These are phyloP conservation scores for Dolichallabes microphthalmus DNA, from an alignment of 2,113 vertebrate genomes.

Conservation along the genomic window DNA sequence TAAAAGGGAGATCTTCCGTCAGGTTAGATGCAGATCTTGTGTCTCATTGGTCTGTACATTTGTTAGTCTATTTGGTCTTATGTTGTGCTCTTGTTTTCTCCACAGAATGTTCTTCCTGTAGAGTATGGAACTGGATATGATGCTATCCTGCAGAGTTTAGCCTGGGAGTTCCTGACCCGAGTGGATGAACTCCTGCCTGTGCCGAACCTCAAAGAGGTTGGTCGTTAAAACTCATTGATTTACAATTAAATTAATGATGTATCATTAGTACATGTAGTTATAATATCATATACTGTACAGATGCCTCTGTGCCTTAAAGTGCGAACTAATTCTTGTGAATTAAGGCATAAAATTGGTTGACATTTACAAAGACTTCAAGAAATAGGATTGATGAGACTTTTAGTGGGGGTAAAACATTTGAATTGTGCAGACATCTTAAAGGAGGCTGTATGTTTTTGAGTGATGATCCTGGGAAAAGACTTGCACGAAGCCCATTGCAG, in stretches of 20 bases:
- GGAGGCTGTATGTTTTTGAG: no score
- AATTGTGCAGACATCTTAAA: no score
- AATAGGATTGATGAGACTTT: no score
- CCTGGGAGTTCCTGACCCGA: conserved; percentile 54
- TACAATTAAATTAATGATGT: background rate
- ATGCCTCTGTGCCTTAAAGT: background rate
- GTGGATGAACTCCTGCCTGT: conserved; percentile 54
- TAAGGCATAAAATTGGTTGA: no score
- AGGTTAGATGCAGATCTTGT: conserved; percentile 34
- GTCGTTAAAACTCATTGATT: background rate
- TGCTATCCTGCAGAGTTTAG: conserved; percentile 50
- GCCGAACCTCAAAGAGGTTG: conserved; percentile 55
- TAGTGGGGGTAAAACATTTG: no score
- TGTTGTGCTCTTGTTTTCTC: background rate
- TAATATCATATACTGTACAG: background rate
- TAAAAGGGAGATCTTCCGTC: conserved; percentile 44
- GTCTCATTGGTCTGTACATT: background rate
- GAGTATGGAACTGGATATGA: conserved; percentile 52
- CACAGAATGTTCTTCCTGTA: conserved; percentile 51
- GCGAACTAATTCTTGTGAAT: background rate
- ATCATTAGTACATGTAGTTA: background rate
- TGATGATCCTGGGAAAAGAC: no score
- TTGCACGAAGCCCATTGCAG: no score
- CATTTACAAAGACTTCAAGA: no score
- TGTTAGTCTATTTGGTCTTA: background rate